phyloP scores from a whole-genome alignment of 2,113 vertebrate genomes.

The Donacobius atricapilla region DNA sequence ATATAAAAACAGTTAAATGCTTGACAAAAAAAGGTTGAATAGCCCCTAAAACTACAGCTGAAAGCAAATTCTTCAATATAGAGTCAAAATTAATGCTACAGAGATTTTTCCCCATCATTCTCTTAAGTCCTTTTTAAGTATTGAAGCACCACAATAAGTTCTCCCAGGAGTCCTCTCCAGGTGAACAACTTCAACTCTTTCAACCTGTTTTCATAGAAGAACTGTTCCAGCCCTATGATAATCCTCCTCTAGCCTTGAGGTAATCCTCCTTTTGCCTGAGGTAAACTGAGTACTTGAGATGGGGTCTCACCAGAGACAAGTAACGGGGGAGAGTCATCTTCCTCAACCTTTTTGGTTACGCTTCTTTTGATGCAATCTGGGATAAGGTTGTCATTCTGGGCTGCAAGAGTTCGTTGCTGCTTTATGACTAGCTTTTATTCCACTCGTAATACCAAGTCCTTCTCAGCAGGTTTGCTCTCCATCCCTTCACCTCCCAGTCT shows the following conservation, averaged over 20 bases:
- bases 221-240: background rate
- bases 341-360: background rate
- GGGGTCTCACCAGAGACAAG: background rate
- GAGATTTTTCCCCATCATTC: background rate
- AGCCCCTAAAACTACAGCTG: background rate
- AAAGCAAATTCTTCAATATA: background rate
- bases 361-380: background rate
- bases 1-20: background rate
- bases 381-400: background rate
- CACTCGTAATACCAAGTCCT: background rate
- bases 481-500: background rate
- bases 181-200: background rate
- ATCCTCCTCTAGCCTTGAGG: background rate
- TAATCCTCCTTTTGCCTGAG: no score
- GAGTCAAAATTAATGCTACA: background rate
- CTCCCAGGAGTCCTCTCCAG: background rate
- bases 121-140: background rate
- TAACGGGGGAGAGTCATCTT: background rate
- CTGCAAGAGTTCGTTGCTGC: background rate
- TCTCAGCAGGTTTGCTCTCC: fast-evolving
- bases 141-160: background rate
- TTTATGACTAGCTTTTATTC: background rate
- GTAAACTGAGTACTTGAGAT: background rate
- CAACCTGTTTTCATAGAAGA: background rate
- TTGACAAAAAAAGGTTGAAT: background rate